Base-by-base conservation (phyloP, 2,888 invertebrate species). In the Dryocosmus kuriphilus region DNA sequence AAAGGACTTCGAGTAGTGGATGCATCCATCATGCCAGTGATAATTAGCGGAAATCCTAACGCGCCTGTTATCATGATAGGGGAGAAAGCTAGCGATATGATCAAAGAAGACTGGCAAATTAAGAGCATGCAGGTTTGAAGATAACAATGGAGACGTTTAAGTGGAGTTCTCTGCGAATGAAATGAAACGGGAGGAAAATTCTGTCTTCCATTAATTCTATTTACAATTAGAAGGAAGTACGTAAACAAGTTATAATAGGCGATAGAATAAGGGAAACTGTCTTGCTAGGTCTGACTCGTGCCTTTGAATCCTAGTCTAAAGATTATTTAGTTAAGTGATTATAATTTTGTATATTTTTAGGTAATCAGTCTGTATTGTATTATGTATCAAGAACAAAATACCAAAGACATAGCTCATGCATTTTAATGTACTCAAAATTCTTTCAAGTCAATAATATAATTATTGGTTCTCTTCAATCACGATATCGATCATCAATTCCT, bases 21-120 rank as follows among this genome's bases (percentile, higher is more conserved):
- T 89, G 97, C 97, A 0, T 96, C 97, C 82, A 95, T 98, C 75
- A 97, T 98, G 97, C 97, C 97, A 0, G 95, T 94, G 1, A 97
- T 98, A 80, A 94, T 97, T 19, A 97, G 97, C 89, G 97, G 97
- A 0, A 97, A 98, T 92, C 97, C 97, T 0, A 97, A 97, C 90
- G 97, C 97, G 1, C 97, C 97, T 0, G 94, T 95, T 1, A 97
- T 98, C 63, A 97, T 97, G 97, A 97, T 98, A 75, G 98, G 96
- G 0, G 97, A 98, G 88, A 97, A 97, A 90, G 97, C 95, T 0
- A 95, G 97, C 9, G 97, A 98, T 89, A 94, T 98, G 94, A 96
- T 98, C 81, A 97, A 97, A 89, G 95, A 97, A 89, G 97, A 97
- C 91, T 97, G 97, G 96, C 77, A 81, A 7, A 75, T 86, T 4